A percentile compares a stretch with the other conserved stretches of the same genome.
These are phyloP conservation scores for Apolygus lucorum DNA, from an alignment of 1,140 invertebrate species.

Conservation along the genomic window DNA sequence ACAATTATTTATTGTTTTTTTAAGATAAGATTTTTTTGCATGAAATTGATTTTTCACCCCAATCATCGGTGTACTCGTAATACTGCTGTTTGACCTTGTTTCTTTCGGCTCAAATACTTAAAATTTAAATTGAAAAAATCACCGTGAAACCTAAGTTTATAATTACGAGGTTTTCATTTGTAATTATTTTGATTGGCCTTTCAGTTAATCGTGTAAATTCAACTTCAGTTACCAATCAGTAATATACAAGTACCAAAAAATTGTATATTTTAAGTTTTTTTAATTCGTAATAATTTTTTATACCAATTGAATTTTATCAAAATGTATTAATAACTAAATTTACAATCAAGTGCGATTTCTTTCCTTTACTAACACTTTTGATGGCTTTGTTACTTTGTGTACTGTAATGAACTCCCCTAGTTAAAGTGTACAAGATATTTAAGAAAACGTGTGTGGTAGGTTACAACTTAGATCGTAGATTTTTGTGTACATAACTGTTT, in stretches of 20 bases:
- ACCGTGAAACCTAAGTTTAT: no score
- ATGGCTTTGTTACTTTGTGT: background rate
- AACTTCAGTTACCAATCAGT: no score
- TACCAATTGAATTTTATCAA: background rate
- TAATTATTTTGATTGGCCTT: background rate
- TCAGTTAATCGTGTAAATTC: no score
- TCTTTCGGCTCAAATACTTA: background rate
- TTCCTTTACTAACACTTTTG: background rate
- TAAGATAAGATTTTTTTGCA: no score
- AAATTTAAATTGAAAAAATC: background rate
- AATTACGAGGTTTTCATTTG: no score
- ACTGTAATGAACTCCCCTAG: background rate
- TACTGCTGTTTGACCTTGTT: background rate
- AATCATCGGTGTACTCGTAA: no score
- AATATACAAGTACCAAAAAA: background rate
- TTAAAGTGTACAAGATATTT: slow-evolving; percentile 12
- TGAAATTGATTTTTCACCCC: background rate
- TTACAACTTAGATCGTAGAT: background rate
- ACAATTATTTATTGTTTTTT: slow-evolving; percentile 24
- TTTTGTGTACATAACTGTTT: slow-evolving; percentile 6
- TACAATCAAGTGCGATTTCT: background rate
- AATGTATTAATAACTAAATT: background rate
- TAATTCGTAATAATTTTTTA: background rate
- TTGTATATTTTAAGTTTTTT: background rate
- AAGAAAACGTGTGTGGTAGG: slow-evolving; percentile 10